phyloP scores from a whole-genome alignment of 2,888 invertebrate genomes.

The Nudaria mundana region DNA sequence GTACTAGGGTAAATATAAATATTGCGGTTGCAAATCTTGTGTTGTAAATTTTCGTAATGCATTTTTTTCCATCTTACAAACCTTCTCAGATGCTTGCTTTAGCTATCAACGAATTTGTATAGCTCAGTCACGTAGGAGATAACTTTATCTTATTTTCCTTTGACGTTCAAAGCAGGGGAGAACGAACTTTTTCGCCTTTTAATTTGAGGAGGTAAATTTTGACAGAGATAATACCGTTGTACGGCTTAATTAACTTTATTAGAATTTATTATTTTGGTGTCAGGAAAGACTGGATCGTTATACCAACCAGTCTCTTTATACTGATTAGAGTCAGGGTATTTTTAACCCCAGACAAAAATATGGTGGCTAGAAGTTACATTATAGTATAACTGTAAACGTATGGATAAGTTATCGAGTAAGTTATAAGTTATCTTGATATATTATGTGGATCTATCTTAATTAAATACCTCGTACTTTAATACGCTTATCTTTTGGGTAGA shows the following conservation, averaged over 20 bases:
- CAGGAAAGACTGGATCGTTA: constrained; percentile 54
- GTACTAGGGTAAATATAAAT: too few species aligned
- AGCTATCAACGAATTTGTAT: constrained; percentile 25
- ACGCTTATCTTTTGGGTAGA: too few species aligned
- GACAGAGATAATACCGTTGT: constrained; percentile 67
- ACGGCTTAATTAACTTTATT: constrained; percentile 77
- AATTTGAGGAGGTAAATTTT: constrained; percentile 64
- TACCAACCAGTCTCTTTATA: constrained; percentile 20
- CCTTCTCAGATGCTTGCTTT: constrained; percentile 13
- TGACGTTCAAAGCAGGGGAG: constrained; percentile 43
- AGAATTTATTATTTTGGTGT: constrained; percentile 65
- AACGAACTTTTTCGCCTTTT: constrained; percentile 53
- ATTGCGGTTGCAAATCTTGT: too few species aligned
- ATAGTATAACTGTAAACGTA: too few species aligned
- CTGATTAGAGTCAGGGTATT: constrained; percentile 13
- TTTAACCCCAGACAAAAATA: too few species aligned
- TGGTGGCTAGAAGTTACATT: too few species aligned
- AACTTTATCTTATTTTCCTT: constrained; percentile 55
- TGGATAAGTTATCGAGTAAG: too few species aligned
- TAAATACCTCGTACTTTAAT: too few species aligned
- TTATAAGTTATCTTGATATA: too few species aligned
- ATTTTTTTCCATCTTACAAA: too few species aligned
- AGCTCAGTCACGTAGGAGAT: constrained; percentile 55
- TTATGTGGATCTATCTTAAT: too few species aligned
- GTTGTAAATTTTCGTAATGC: too few species aligned